Base-by-base conservation (phyloP, 2,888 invertebrate genomes). In the Drosophila tanythrix region DNA sequence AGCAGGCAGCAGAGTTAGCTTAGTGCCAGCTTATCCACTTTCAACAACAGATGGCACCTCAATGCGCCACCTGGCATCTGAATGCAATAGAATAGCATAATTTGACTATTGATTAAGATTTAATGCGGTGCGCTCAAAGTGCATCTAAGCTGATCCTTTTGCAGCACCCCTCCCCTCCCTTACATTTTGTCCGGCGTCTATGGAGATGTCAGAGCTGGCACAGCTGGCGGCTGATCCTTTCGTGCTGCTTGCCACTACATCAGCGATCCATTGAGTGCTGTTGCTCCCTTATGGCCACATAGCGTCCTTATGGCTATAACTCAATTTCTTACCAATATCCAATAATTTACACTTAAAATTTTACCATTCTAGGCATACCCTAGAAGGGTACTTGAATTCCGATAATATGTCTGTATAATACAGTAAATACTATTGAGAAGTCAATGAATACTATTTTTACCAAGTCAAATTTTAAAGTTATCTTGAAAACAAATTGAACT, bases 11-110 rank as follows among this genome's bases (percentile, higher is more conserved):
- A 73, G 73, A 76, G 82, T 82, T 57, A 70, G 89, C 87, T 83
- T 83, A 83, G 82, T 66, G 87, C 65, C 88, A 76, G 77, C 76
- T 83, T 83, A 89, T 81, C 70, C 83, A 84, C 71, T 81, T 81
- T 69, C 40, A 55, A 60, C 71, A 53, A 64, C 71, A 76, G 77
- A 40, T 77, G 77, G 62, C 74, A 66, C 58, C 80, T 53, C 68
- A 52, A 55, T 25, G 55, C 43, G 31, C 67, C 60, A 67, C 48
- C 67, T 67, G 67, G 21, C 61, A 40, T 61, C 66, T n/a, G 38
- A 38, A 25, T 38, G 55, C 43, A 53, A 33, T 50, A 31, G 51
- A 66, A 40, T 48, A 35, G 43, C 62, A 71, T 43, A 27, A 70
- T 64, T 58, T 70, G 61, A 35, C 53, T 48, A 52, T 56, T 66